Percentiles rank a stretch among this genome's conserved stretches.
Conservation (phyloP, 2,888 invertebrate genomes). For the Ophion costatus region DNA sequence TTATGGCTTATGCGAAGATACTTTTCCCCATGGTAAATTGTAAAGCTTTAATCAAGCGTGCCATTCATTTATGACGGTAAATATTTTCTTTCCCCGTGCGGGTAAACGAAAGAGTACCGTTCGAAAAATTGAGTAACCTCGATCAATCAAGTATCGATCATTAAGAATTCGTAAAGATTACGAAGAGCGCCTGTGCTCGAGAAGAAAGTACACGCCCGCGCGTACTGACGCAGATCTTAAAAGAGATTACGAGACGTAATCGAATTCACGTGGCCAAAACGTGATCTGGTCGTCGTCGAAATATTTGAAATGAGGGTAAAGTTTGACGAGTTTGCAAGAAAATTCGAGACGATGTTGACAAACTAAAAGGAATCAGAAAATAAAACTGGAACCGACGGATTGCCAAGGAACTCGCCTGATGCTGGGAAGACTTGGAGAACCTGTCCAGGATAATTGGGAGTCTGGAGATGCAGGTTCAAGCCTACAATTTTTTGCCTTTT, state of each 20-base stretch:
- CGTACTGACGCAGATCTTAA: neutral
- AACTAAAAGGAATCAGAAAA: slow-evolving; percentile 1
- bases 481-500: neutral
- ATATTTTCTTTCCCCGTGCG: neutral
- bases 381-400: neutral
- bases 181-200: neutral
- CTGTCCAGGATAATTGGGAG: slow-evolving; percentile 50
- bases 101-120: neutral
- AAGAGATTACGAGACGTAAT: slow-evolving; percentile 2
- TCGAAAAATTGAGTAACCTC: neutral
- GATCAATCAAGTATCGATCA: neutral
- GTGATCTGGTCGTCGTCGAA: slow-evolving; percentile 5
- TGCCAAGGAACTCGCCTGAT: slow-evolving; percentile 16
- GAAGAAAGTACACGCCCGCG: neutral
- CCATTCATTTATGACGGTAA: neutral
- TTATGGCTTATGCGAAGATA: neutral
- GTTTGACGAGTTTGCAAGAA: slow-evolving; percentile 4
- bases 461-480: slow-evolving; percentile 23
- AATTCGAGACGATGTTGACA: slow-evolving; percentile 5
- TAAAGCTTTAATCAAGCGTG: neutral
- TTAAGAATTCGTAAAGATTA: neutral
- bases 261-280: slow-evolving; percentile 20
- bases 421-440: slow-evolving; percentile 40
- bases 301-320: neutral
- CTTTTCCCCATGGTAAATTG: neutral